phyloP scores from a whole-genome alignment of 2,797 vertebrate species.

The Salarias fasciatus region DNA sequence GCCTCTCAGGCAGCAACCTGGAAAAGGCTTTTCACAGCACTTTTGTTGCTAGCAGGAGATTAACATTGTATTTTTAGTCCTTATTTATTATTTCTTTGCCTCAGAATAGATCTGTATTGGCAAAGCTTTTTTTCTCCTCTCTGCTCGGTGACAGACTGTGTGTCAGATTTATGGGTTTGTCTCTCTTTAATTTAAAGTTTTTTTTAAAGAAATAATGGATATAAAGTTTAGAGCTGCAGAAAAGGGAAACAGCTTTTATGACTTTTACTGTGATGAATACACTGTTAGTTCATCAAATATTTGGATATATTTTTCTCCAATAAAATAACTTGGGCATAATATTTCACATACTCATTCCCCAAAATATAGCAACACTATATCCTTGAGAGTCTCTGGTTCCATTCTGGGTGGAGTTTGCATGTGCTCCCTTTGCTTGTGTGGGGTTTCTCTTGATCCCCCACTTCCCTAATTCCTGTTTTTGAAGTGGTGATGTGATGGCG shows the following conservation, averaged over 20 bases:
- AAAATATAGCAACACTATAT: not conserved
- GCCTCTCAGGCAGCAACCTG: conserved; percentile 53
- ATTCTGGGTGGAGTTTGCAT: too few relatives aligned
- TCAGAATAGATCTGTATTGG: conserved; percentile 5
- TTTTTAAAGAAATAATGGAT: not conserved
- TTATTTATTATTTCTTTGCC: conserved; percentile 35
- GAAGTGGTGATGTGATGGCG: too few relatives aligned
- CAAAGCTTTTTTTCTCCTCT: conserved; percentile 9
- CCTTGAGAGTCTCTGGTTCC: too few relatives aligned
- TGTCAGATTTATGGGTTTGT: conserved; percentile 2
- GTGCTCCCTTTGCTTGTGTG: too few relatives aligned
- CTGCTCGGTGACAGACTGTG: not conserved
- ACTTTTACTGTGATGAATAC: not conserved
- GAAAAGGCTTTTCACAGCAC: conserved; percentile 51
- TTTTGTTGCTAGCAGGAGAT: conserved; percentile 40
- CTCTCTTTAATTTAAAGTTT: conserved; percentile 2
- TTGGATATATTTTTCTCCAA: too few relatives aligned
- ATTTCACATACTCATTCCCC: not conserved
- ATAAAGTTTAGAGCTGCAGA: not conserved
- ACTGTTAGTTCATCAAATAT: not conserved
- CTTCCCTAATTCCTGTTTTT: too few relatives aligned
- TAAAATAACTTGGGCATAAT: too few relatives aligned
- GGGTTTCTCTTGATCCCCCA: too few relatives aligned
- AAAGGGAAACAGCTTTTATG: not conserved
- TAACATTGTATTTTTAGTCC: conserved; percentile 36